Conservation (phyloP, 2,113 vertebrate species). For the Camarhynchus parvulus region DNA sequence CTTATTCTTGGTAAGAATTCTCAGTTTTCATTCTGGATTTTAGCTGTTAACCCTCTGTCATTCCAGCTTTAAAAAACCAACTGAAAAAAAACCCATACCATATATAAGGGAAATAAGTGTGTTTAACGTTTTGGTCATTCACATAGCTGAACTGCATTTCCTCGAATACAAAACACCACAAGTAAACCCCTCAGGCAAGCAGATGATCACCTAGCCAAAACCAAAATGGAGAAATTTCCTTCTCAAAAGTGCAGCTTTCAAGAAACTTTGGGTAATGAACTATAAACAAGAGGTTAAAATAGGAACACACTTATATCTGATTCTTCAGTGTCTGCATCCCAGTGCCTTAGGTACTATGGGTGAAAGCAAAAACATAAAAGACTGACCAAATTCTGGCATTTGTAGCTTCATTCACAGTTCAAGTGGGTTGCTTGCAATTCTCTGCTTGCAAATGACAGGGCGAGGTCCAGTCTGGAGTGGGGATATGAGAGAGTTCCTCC, state of each 20-base stretch:
- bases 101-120: neutral
- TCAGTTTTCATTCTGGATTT: slow-evolving; percentile 35
- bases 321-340: neutral
- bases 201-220: neutral
- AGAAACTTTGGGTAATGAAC: neutral
- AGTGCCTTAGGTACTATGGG: neutral
- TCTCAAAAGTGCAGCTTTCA: neutral
- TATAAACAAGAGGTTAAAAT: neutral
- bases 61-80: neutral
- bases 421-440: neutral
- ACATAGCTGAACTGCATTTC: neutral
- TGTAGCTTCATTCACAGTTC: neutral
- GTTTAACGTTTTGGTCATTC: neutral
- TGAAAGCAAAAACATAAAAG: neutral
- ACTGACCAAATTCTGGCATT: neutral
- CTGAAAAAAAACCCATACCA: neutral
- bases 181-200: neutral
- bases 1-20: slow-evolving; percentile 38
- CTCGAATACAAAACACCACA: neutral
- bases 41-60: slow-evolving; percentile 32
- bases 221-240: neutral
- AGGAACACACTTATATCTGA: neutral
- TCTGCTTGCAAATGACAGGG: neutral
- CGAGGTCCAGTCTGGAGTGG: neutral
- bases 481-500: neutral